phyloP scores from a whole-genome alignment of 2,113 vertebrate genomes.

The Atlantisia rogersi region DNA sequence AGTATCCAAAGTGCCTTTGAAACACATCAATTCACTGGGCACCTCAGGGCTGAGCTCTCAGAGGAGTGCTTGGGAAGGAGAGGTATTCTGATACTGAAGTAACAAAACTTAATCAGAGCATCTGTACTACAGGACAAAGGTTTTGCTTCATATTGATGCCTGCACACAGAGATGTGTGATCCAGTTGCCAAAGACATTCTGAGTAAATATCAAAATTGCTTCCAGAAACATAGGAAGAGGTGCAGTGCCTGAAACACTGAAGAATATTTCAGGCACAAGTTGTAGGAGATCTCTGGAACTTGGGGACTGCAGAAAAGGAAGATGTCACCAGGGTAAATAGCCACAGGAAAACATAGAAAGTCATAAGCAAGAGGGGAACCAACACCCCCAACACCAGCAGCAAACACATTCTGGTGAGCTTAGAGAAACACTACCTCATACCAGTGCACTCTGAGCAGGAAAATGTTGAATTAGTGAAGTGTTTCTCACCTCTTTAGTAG shows the following conservation, averaged over 20 bases:
- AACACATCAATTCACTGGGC: neutral
- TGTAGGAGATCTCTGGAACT: neutral
- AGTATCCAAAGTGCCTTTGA: neutral
- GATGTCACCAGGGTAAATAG: neutral
- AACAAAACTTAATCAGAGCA: neutral
- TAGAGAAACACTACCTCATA: neutral
- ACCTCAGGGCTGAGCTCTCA: neutral
- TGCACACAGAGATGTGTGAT: neutral
- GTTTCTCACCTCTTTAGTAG: conserved; percentile 86
- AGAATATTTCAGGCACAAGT: neutral
- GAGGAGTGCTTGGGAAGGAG: neutral
- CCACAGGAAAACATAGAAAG: neutral
- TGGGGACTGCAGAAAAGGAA: neutral
- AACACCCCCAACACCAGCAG: neutral
- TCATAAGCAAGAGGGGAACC: neutral
- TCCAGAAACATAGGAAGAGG: neutral
- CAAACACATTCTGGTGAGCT: neutral
- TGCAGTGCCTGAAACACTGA: neutral
- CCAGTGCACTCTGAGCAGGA: accelerated
- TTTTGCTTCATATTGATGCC: neutral
- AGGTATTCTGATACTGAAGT: neutral
- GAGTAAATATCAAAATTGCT: neutral
- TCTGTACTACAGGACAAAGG: neutral
- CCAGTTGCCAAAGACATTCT: neutral
- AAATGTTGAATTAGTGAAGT: neutral